Percentiles rank a stretch among this genome's conserved stretches.
Conservation (phyloP, 2,113 vertebrate genomes). For the Misgurnus mizolepis region DNA sequence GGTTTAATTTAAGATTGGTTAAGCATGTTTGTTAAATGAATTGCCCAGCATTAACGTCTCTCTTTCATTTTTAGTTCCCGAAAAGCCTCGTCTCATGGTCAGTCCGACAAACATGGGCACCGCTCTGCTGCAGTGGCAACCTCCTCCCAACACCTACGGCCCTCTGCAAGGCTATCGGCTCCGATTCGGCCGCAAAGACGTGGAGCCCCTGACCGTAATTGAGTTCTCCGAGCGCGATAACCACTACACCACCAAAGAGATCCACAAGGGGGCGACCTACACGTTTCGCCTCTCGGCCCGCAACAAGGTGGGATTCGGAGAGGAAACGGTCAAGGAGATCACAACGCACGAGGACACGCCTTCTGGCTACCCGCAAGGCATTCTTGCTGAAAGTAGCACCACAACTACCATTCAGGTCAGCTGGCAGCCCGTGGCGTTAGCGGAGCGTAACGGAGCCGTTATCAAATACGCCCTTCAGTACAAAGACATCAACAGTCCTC, state of each 20-base stretch:
- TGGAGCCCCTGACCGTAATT: conserved; percentile 85
- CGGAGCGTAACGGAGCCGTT: conserved; percentile 92
- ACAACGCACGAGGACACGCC: conserved; percentile 90
- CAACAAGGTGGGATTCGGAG: conserved; percentile 98
- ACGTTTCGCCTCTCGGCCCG: conserved; percentile 91
- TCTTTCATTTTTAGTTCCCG: conserved; percentile 84
- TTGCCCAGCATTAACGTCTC: conserved; percentile 20
- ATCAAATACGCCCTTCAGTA: conserved; percentile 93
- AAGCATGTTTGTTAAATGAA: too few relatives aligned
- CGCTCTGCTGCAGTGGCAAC: conserved; percentile 96
- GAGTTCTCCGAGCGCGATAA: conserved; percentile 96
- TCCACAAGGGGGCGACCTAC: conserved; percentile 95
- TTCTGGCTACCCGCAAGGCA: conserved; percentile 92
- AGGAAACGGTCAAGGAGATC: conserved; percentile 96
- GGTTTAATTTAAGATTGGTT: too few relatives aligned
- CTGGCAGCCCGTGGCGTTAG: conserved; percentile 88
- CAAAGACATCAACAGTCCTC: conserved; percentile 97
- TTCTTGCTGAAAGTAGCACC: conserved; percentile 86
- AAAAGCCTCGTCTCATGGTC: conserved; percentile 93
- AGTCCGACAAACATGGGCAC: conserved; percentile 98
- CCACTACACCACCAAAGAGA: conserved; percentile 96
- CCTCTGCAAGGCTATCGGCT: conserved; percentile 92
- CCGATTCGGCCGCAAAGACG: conserved; percentile 92
- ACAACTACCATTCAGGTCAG: conserved; percentile 90
- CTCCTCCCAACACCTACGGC: conserved; percentile 88